Evolutionary conservation across 2,113 vertebrate species (phyloP), one percentile per base, ranked within the genome.

Genomic region (Crypturellus undulatus): DNA sequence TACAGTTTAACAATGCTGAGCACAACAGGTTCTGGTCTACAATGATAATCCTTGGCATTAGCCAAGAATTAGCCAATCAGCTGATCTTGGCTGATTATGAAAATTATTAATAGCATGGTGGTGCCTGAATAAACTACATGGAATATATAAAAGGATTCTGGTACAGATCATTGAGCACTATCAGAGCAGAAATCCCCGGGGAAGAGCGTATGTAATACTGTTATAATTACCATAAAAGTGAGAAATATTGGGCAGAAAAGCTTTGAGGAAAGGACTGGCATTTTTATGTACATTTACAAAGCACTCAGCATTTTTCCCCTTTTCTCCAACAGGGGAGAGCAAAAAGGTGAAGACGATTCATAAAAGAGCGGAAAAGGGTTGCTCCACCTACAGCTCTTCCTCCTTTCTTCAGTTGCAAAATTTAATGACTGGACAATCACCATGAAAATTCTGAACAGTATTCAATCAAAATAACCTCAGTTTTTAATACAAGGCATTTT

Each of bases 61-160:
- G 49, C 21, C 49, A 49, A 49, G 49, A 49, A 49, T 49, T 22
- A 49, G 49, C 49, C 49, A 49, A 49, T 49, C 49, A 49, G 49
- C 21, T 21, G 10, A 49, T 49, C 49, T 49, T 49, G 21, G 67
- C 47, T 91, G 81, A 92, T 94, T 94, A 96, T 81, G 77, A 40
- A 87, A 96, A 93, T 86, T 91, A 92, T 64, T 92, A 92, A 81
- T 88, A 89, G 90, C 36, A 43, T 65, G 52, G 73, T 79, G 24
- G 28, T 4, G 22, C 79, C 78, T 68, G 78, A 90, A 93, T 87
- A 94, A 93, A 89, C 89, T 87, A 76, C 9, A 6, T 52, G 43
- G 59, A 87, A 79, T 64, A 81, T 6, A 62, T 28, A 7, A n/a
- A n/a, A 65, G 69, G 56, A 76, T 52, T 76, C 70, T 65, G 62